Evolutionary conservation across 1,140 invertebrate species (phyloP), one percentile per base, ranked within the genome.

Genomic region (Trissolcus basalis): DNA sequence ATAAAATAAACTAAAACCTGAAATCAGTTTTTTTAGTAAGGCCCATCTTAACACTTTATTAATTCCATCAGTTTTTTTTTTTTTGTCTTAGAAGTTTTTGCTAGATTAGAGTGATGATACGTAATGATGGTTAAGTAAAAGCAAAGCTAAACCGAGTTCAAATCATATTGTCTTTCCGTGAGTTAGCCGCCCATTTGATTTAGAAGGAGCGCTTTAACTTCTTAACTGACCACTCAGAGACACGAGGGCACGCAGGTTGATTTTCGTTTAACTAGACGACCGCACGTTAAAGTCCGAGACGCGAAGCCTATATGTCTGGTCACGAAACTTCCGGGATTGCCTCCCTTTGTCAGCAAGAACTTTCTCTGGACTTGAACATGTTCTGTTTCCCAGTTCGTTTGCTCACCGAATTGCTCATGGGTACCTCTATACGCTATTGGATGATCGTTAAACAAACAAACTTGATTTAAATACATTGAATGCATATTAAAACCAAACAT

Each of bases 241-340:
- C 55, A 55, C 15, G 67, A 5, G 48, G 44, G 51, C 44, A 61
- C 33, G 60, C 19, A 10, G 58, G 55, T 74, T 70, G 74, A 65
- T 77, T 77, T 77, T 80, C 78, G 74, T 76, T 77, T 77, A 80
- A 80, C 70, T 77, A 48, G 3, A 43, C 68, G 68, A 77, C 70
- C 74, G 65, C 70, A 63, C 35, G 58, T 45, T 61, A 55, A 77
- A 74, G 69, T 74, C 59, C 53, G 47, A 36, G 12, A 50, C 35
- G 65, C 51, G 53, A 63, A 45, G 59, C 59, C 63, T 65, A 67
- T 53, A n/a, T n/a, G n/a, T n/a, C n/a, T n/a, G n/a, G n/a, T 65
- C 51, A 63, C 65, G 45, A 67, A 80, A 77, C 78, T 80, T 63
- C 44, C 15, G 78, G 70, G 72, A 78, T 48, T 73, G 73, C 43